A percentile compares a stretch with the other conserved stretches of the same genome.
Evolutionary conservation across 2,797 vertebrate species (phyloP).

Genomic region (Bucorvus abyssinicus): DNA sequence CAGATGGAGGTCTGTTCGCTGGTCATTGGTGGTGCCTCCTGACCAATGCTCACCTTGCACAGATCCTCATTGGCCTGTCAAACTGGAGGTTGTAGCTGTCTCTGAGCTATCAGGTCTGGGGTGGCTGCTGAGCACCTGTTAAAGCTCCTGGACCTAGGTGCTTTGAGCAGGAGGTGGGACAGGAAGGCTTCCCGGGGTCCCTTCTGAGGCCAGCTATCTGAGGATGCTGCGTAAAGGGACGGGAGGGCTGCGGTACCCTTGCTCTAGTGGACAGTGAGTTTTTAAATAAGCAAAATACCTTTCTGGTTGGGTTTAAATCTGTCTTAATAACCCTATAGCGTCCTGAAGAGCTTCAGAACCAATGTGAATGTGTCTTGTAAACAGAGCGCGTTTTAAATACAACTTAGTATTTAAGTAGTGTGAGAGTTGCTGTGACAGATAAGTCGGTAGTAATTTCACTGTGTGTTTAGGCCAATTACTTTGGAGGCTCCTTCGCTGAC

Average conservation of each 20-base stretch:
- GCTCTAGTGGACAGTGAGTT: background rate
- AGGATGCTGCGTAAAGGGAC: background rate
- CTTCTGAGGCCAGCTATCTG: background rate
- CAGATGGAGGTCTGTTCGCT: rapidly evolving
- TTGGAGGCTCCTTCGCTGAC: background rate
- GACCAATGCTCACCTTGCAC: rapidly evolving
- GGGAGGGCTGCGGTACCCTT: background rate
- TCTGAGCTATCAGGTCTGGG: background rate
- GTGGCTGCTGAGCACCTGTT: background rate
- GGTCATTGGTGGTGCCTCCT: background rate
- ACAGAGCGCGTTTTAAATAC: background rate
- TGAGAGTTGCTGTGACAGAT: background rate
- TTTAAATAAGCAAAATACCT: background rate
- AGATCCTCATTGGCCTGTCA: rapidly evolving
- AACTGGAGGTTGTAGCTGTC: rapidly evolving
- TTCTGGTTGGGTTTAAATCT: background rate
- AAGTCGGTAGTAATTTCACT: background rate
- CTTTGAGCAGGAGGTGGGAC: background rate
- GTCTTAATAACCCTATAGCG: background rate
- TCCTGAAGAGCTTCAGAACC: background rate
- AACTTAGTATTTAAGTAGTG: background rate
- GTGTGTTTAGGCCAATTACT: background rate
- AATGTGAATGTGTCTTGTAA: background rate
- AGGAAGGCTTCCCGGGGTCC: background rate
- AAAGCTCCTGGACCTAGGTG: background rate